A percentile compares a stretch with the other conserved stretches of the same genome.
Evolutionary conservation across 2,113 vertebrate species (phyloP).

Genomic region (Pluvialis apricaria): DNA sequence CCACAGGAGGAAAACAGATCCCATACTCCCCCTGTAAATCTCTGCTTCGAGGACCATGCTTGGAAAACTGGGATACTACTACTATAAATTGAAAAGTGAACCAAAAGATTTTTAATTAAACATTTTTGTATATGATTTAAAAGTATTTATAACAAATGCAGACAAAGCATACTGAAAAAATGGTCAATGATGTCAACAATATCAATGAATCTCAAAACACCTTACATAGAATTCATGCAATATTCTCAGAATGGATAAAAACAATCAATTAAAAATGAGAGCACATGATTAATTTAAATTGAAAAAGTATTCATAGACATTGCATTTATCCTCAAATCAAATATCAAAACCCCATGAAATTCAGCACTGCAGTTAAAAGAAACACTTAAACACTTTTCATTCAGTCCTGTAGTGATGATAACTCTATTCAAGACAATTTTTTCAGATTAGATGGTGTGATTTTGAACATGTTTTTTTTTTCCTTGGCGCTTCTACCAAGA

Average conservation of each 20-base stretch:
- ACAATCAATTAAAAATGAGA: slow-evolving; percentile 1
- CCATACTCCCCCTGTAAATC: not conserved
- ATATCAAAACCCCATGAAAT: not conserved
- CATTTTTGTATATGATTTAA: not conserved
- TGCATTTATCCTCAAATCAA: not conserved
- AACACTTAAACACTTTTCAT: not conserved
- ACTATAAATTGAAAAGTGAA: not conserved
- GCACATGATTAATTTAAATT: not conserved
- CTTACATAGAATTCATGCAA: not conserved
- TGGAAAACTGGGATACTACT: not conserved
- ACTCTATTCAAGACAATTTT: not conserved
- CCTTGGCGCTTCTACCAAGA: not conserved
- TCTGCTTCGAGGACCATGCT: not conserved
- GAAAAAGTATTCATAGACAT: not conserved
- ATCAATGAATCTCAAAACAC: not conserved
- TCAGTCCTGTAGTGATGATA: not conserved
- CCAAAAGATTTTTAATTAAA: not conserved
- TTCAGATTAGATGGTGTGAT: not conserved
- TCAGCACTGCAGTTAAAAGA: not conserved
- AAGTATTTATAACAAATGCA: not conserved
- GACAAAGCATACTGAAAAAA: not conserved
- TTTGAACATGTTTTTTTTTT: not conserved
- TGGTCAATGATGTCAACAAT: not conserved
- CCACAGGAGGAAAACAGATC: not conserved
- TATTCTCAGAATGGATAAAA: not conserved